Evolutionary conservation across 2,797 vertebrate genomes (phyloP), one percentile per base, ranked within the genome.

Genomic region (Selene dorsalis): DNA sequence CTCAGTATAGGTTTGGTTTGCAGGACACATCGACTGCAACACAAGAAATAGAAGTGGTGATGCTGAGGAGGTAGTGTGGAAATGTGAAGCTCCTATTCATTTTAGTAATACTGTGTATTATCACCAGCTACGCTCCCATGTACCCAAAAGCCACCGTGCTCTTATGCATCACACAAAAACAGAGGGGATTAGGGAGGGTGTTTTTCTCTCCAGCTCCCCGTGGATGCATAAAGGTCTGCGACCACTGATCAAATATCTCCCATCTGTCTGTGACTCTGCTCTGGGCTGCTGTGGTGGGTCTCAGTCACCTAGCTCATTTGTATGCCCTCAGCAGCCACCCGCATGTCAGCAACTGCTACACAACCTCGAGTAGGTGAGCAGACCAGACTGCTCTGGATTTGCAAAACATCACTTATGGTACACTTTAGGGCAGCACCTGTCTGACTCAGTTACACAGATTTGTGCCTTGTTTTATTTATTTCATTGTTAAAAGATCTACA

Each of bases 231-330:
- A 89, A 89, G 84, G 77, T 89, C 85, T 86, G 84, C 24, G 11
- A 73, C 84, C 73, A 30, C 84, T 88, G 75, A 87, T 89, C 84
- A 88, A 88, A 87, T 69, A 87, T 75, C 82, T 71, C 78, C 81
- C 78, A 76, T 87, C 75, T 89, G 90, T 70, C 75, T 73, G 84
- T 58, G 81, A 68, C 74, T 45, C 77, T 74, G 72, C 70, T 70
- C 67, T 76, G 83, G 63, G 39, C 82, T 55, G 73, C 75, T 52
- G 63, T 32, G 65, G 62, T 60, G 74, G 69, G 41, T 78, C 84
- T 69, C 50, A 11, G 77, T 69, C 85, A 79, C 85, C 39, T 2
- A 14, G 73, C 82, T 93, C 84, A 89, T 92, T 91, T 86, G 89
- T 91, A 92, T 80, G 80, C 84, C 79, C 57, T 45, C 75, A 16